phyloP scores from a whole-genome alignment of 35 echinoderm and acorn worm genomes.

The Strongylocentrotus purpuratus region DNA sequence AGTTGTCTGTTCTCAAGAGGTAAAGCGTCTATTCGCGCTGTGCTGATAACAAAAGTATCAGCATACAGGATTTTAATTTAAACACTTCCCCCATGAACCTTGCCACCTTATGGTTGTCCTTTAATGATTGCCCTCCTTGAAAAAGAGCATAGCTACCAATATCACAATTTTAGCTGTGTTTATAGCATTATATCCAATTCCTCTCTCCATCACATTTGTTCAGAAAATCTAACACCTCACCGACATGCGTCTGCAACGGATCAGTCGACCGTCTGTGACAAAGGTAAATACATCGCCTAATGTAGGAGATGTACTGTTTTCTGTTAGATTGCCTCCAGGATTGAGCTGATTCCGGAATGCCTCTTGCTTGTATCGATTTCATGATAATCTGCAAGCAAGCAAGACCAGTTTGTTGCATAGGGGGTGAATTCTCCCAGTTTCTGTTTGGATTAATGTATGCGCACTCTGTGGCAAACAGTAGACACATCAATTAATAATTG shows the following conservation, averaged over 20 bases:
- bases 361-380: constrained; percentile 52
- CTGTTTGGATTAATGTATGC: neutral
- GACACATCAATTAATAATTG: no score
- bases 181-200: constrained; percentile 47
- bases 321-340: constrained; percentile 62
- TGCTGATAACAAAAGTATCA: constrained; percentile 8
- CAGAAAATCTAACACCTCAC: neutral
- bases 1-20: neutral
- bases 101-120: constrained; percentile 34
- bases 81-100: constrained; percentile 66
- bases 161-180: constrained; percentile 56
- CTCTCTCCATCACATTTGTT: neutral
- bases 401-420: constrained; percentile 1
- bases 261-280: constrained; percentile 49
- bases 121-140: constrained; percentile 13
- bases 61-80: constrained; percentile 30
- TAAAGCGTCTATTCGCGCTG: neutral
- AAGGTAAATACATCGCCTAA: constrained; percentile 69
- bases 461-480: no score
- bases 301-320: constrained; percentile 58
- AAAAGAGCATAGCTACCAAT: no score
- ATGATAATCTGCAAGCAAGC: constrained; percentile 44
- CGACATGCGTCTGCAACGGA: constrained; percentile 46
- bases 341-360: constrained; percentile 56
- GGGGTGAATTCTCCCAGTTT: no score